Conservation (phyloP, 2,113 vertebrate species). For the Porphyrio hochstetteri region DNA sequence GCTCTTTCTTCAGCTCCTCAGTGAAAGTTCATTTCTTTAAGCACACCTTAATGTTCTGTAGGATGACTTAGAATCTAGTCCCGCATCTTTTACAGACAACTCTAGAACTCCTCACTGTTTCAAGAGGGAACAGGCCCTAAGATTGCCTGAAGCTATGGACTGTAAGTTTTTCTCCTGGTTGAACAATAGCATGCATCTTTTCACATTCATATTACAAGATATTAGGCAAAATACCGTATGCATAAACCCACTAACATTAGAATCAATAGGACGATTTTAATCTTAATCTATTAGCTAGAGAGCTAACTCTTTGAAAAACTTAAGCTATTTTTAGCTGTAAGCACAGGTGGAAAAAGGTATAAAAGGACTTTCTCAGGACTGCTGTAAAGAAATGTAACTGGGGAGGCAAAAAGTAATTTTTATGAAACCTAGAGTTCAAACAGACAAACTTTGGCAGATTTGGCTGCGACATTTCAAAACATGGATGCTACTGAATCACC, state of each 20-base stretch:
- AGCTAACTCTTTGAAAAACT: neutral
- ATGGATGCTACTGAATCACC: neutral
- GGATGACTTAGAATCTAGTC: neutral
- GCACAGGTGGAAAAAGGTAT: neutral
- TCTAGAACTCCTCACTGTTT: neutral
- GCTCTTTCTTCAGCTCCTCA: constrained; percentile 16
- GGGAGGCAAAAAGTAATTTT: neutral
- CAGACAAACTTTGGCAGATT: neutral
- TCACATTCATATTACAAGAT: neutral
- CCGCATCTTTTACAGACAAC: neutral
- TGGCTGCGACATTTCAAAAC: neutral
- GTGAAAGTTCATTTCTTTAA: constrained; percentile 29
- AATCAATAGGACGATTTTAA: neutral
- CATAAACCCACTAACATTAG: neutral
- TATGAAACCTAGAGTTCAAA: neutral
- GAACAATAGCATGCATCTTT: neutral
- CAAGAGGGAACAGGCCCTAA: neutral
- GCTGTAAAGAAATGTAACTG: neutral
- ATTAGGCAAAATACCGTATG: neutral
- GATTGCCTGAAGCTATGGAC: neutral
- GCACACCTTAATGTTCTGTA: neutral
- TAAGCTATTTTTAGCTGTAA: neutral
- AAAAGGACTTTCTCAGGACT: neutral
- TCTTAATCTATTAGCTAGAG: neutral
- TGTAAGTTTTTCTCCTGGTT: neutral